Evolutionary conservation across 1,140 invertebrate genomes (phyloP).

Genomic region (Drosophila pallidifrons): DNA sequence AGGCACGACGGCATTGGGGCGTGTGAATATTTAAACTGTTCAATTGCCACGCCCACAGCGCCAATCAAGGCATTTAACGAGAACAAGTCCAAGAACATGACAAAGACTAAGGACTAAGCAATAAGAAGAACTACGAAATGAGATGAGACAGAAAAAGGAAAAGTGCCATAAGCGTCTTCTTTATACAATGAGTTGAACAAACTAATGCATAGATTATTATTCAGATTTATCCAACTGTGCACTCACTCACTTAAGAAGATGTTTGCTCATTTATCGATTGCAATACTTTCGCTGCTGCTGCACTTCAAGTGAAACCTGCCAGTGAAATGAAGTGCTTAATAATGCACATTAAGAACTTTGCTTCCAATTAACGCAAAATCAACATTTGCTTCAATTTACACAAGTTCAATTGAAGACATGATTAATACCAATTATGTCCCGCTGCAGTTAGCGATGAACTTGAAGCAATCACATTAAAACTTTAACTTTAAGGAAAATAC

Average conservation of each 20-base stretch:
- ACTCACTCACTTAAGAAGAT: not conserved
- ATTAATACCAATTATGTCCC: too few relatives aligned
- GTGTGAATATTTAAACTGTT: slow-evolving; percentile 46
- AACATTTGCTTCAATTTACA: not conserved
- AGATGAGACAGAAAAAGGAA: not conserved
- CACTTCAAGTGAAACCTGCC: too few relatives aligned
- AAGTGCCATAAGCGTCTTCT: not conserved
- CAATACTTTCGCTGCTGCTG: not conserved
- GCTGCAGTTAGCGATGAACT: too few relatives aligned
- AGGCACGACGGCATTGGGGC: slow-evolving; percentile 22
- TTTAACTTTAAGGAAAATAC: too few relatives aligned
- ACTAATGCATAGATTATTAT: slow-evolving; percentile 6
- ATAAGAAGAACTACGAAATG: slow-evolving; percentile 1
- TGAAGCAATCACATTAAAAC: too few relatives aligned
- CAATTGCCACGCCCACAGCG: slow-evolving; percentile 65
- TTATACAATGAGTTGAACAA: not conserved
- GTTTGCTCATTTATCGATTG: not conserved
- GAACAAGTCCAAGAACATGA: slow-evolving; percentile 24
- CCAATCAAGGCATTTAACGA: slow-evolving; percentile 57
- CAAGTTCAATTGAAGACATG: too few relatives aligned
- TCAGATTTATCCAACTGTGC: not conserved
- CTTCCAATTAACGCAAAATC: not conserved
- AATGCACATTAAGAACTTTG: not conserved
- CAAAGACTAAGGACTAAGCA: slow-evolving; percentile 15
- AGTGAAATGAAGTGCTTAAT: not conserved